Base-by-base conservation (phyloP, 2,888 invertebrate species). In the Spatulosminthurus flaviceps region DNA sequence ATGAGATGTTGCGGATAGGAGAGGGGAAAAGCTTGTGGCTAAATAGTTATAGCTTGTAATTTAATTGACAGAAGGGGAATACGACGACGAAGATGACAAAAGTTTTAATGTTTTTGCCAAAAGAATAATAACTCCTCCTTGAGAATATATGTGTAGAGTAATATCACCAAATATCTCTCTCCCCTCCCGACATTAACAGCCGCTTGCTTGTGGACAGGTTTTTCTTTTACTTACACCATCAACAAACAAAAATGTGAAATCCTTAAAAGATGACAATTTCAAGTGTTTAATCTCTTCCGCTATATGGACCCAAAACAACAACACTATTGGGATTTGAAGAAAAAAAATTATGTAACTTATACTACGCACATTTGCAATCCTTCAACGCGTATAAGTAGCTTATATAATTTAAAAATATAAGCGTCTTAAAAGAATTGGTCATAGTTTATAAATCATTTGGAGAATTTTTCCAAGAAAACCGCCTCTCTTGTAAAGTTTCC, bases 281-380 rank as follows among this genome's bases (percentile, higher is more conserved):
- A 70, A 16, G 70, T 70, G 70, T 70, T 66, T 67, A 76, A 76
- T 76, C 76, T 76, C 76, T 76, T 76, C 76, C 76, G 76, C 67
- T 24, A 67, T 42, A 64, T 11, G 24, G 22, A 64, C 19, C 26
- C 64, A 4, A 19, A 19, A 51, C n/a, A 51, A n/a, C 1, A 51
- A 51, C 1, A 1, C 51, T 9, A 4, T 19, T 13, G 51, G 51
- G 51, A 34, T 34, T 4, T 4, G 16, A 19, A 51, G n/a, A n/a
- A n/a, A n/a, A n/a, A n/a, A n/a, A n/a, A n/a, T n/a, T n/a, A n/a
- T n/a, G n/a, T n/a, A n/a, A n/a, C n/a, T n/a, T n/a, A n/a, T n/a
- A n/a, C n/a, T n/a, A n/a, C n/a, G n/a, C n/a, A n/a, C n/a, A 41
- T 41, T 41, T 41, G 41, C 41, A 41, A 7, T n/a, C n/a, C n/a